Base-by-base conservation (phyloP, 2,797 vertebrate genomes). In the Halcyon badia region DNA sequence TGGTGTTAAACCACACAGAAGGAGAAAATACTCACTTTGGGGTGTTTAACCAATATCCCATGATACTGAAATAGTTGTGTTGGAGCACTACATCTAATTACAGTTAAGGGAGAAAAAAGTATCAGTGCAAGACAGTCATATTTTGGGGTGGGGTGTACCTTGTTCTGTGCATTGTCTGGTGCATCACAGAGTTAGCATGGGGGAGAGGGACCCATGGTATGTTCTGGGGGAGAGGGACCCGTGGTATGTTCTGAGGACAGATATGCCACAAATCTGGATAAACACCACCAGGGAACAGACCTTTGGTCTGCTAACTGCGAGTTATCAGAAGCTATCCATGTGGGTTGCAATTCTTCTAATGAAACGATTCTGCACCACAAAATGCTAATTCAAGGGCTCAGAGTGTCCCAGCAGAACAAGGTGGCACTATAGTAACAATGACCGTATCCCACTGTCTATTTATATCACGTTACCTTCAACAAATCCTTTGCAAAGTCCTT, bases 401-500 rank as follows among this genome's bases (percentile, higher is more conserved):
- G 66, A 65, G 73, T 24, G 51, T 82, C 75, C 76, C 37, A 90
- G 33, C 28, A 94, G 77, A 57, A 51, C n/a, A 8, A 26, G 49
- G 51, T 83, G 61, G 57, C 54, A 78, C 22, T 73, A 48, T 61
- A 87, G 2, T 25, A 70, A 48, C 10, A 89, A 73, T 21, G 33
- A 35, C 52, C 42, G 24, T 18, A 22, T 33, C 62, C 35, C 31
- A 41, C 57, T 60, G 52, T 54, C 77, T 77, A 51, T 61, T 92
- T 85, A 48, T 73, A 42, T 52, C 73, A 60, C 10, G 0, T 78
- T 99, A 99, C 99, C 99, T 99, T 99, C 97, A 99, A 97, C 88
- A 99, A 96, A 76, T 99, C 99, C 98, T 99, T 99, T 65, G 99
- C 98, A 95, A 99, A 99, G 97, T 99, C 99, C 97, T 99, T 99